phyloP scores from a whole-genome alignment of 2,113 vertebrate genomes.

The Oncorhynchus nerka region DNA sequence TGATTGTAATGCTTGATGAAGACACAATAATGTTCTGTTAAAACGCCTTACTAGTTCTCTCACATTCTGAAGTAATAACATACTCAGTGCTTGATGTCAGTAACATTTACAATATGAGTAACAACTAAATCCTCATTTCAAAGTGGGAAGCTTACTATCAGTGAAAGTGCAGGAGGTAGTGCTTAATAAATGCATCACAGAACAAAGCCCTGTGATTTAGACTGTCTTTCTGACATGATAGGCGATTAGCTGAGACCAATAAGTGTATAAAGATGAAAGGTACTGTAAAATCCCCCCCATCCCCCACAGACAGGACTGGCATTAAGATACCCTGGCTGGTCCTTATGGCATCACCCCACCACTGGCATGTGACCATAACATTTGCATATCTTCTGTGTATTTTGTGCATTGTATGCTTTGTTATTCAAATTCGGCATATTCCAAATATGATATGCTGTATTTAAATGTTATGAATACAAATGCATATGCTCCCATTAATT shows the following conservation, averaged over 20 bases:
- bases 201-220: constrained; percentile 34
- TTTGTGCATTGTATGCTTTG: constrained; percentile 28
- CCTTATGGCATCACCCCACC: constrained; percentile 47
- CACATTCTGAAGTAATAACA: neutral
- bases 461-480: constrained; percentile 42
- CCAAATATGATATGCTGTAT: constrained; percentile 42
- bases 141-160: constrained; percentile 22
- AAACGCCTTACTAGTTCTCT: neutral
- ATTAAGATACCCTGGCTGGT: constrained; percentile 32
- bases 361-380: constrained; percentile 1
- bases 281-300: constrained; percentile 39
- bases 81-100: neutral
- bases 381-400: constrained; percentile 15
- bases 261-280: constrained; percentile 58
- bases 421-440: constrained; percentile 19
- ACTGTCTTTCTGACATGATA: constrained; percentile 54
- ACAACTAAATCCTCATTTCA: neutral
- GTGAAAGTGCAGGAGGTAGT: constrained; percentile 35
- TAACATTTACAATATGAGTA: neutral
- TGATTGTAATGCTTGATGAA: neutral
- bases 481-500: constrained; percentile 40
- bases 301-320: constrained; percentile 44
- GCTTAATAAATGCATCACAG: constrained; percentile 56
- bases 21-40: neutral
- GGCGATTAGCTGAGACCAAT: constrained; percentile 48